These are phyloP conservation scores for Microtus oregoni DNA, from an alignment of 2,113 vertebrate species.

Conservation along the genomic window DNA sequence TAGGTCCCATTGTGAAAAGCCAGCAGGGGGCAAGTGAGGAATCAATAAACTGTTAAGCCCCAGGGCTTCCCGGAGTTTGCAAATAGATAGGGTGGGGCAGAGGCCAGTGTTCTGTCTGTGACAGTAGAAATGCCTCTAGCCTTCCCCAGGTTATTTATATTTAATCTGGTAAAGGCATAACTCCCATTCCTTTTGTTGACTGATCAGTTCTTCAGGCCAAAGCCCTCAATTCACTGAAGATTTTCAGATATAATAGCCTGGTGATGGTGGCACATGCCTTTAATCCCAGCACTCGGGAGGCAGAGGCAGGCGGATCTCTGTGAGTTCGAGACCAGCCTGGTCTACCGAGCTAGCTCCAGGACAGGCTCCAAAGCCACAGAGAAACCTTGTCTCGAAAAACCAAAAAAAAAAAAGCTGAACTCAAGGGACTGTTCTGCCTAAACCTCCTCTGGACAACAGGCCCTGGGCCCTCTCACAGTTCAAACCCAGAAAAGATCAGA, in stretches of 20 bases:
- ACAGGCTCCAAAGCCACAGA: too few relatives aligned
- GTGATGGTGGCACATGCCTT: too few relatives aligned
- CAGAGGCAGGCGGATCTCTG: too few relatives aligned
- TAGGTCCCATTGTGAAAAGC: not conserved
- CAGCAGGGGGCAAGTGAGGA: not conserved
- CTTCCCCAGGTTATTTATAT: not conserved
- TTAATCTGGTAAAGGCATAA: not conserved
- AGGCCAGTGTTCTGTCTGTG: not conserved
- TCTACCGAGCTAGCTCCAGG: too few relatives aligned
- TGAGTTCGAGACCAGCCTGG: too few relatives aligned
- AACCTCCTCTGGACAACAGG: not conserved
- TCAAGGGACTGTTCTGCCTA: not conserved
- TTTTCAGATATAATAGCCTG: too few relatives aligned
- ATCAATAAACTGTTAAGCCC: not conserved
- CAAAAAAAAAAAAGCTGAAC: not conserved
- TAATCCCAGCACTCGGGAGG: too few relatives aligned
- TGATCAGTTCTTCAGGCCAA: not conserved
- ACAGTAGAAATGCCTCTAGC: not conserved
- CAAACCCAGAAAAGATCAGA: not conserved
- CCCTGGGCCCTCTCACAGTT: not conserved
- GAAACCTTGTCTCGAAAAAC: too few relatives aligned
- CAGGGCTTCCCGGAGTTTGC: not conserved
- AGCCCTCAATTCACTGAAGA: not conserved
- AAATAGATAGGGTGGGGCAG: not conserved
- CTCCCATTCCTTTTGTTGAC: not conserved